phyloP scores from a whole-genome alignment of 1,140 invertebrate species.

The Lutraria rhynchaena region DNA sequence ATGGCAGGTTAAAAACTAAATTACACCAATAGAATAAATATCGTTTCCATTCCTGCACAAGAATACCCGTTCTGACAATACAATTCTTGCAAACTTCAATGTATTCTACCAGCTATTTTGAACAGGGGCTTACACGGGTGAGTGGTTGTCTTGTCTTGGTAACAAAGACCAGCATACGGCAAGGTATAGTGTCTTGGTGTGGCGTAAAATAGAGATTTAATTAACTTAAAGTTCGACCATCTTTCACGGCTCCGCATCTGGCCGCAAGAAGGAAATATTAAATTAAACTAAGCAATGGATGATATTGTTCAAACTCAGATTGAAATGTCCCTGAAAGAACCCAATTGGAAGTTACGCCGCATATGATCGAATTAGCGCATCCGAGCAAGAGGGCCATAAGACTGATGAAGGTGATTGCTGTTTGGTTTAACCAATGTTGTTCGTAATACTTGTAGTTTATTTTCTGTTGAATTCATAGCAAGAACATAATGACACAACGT shows the following conservation, averaged over 20 bases:
- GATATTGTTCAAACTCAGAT: conserved; percentile 28
- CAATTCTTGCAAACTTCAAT: too few relatives aligned
- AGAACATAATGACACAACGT: too few relatives aligned
- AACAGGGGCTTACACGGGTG: neutral
- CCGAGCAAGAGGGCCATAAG: conserved; percentile 2
- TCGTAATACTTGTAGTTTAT: too few relatives aligned
- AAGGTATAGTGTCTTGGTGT: conserved; percentile 2
- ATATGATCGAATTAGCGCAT: conserved; percentile 30
- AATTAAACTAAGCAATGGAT: conserved; percentile 21
- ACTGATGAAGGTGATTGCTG: neutral
- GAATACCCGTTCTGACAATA: too few relatives aligned
- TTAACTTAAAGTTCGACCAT: conserved; percentile 26
- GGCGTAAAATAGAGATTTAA: conserved; percentile 50
- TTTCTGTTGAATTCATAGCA: too few relatives aligned
- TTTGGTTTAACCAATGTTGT: too few relatives aligned
- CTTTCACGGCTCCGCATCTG: conserved; percentile 36
- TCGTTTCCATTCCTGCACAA: too few relatives aligned
- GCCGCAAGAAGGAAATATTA: conserved; percentile 42
- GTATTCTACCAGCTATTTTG: too few relatives aligned
- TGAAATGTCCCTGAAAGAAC: conserved; percentile 8
- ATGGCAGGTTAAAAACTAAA: too few relatives aligned
- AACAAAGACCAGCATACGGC: neutral
- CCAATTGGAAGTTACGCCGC: neutral
- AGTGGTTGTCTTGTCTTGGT: neutral
- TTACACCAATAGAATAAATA: too few relatives aligned